Conservation (phyloP, 30 jellyfish, hydroid and myxozoan species). For the Hydractinia echinata region DNA sequence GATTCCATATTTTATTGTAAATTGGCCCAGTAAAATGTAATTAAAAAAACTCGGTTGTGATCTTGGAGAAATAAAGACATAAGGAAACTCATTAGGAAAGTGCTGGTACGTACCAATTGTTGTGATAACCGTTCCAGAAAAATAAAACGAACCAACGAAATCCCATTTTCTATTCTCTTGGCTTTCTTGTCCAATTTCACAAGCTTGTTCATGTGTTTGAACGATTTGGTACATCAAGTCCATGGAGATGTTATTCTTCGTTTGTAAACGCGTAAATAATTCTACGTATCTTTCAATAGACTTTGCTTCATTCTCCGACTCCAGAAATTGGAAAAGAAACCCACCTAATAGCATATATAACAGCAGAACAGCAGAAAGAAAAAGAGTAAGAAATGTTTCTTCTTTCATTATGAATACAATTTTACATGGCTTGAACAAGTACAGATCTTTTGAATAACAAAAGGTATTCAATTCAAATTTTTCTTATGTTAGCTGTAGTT, state of each 20-base stretch:
- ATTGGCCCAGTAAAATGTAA: too few species aligned
- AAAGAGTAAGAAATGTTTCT: slow-evolving; percentile 43
- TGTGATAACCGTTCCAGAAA: slow-evolving; percentile 76
- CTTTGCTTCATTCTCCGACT: slow-evolving; percentile 42
- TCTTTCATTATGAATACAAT: slow-evolving; percentile 19
- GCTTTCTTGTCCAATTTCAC: slow-evolving; percentile 47
- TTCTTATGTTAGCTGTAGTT: too few species aligned
- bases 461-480: too few species aligned
- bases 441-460: too few species aligned
- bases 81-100: not conserved
- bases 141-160: slow-evolving; percentile 74
- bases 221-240: slow-evolving; percentile 32
- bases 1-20: too few species aligned
- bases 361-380: slow-evolving; percentile 34
- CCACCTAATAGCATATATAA: slow-evolving; percentile 72
- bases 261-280: slow-evolving; percentile 36
- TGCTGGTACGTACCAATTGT: slow-evolving; percentile 87
- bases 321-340: slow-evolving; percentile 60
- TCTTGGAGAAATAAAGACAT: not conserved
- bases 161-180: slow-evolving; percentile 49
- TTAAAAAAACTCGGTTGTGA: not conserved
- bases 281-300: slow-evolving; percentile 12
- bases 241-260: slow-evolving; percentile 37
- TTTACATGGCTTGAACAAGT: too few species aligned
- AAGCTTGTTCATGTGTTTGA: slow-evolving; percentile 56